Conservation (phyloP, 2,113 vertebrate species). For the Coregonus clupeaformis region DNA sequence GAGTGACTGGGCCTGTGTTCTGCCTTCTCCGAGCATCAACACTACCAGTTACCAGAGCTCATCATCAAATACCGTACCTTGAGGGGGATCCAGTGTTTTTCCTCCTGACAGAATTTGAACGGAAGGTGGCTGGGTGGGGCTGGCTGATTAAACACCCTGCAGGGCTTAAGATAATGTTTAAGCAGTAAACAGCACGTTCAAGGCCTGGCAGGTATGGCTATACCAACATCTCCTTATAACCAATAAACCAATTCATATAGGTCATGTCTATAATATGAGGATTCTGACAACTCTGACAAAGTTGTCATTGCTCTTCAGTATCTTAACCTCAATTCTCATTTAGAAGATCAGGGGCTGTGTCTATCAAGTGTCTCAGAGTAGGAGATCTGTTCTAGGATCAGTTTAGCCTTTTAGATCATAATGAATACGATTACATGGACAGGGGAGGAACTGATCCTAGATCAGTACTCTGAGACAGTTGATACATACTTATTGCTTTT, state of each 20-base stretch:
- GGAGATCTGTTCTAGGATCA: too few species aligned
- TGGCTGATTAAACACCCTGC: slow-evolving; percentile 3
- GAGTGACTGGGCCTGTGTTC: slow-evolving; percentile 1
- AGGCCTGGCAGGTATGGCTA: neutral
- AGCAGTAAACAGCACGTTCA: neutral
- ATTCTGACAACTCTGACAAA: neutral
- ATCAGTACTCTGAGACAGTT: too few species aligned
- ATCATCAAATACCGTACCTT: slow-evolving; percentile 33
- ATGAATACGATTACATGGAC: too few species aligned
- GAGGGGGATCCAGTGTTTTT: slow-evolving; percentile 29
- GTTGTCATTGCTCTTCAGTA: neutral
- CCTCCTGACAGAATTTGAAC: slow-evolving; percentile 31
- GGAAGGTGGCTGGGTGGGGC: slow-evolving; percentile 5
- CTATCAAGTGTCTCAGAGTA: too few species aligned
- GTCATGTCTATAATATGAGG: slow-evolving; percentile 14
- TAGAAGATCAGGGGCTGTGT: too few species aligned
- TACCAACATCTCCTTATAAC: neutral
- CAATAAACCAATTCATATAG: neutral
- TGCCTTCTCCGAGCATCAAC: slow-evolving; percentile 18
- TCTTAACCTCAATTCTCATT: neutral
- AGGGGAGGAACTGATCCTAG: too few species aligned
- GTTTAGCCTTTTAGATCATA: too few species aligned
- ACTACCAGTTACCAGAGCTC: slow-evolving; percentile 15
- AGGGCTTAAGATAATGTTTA: neutral
- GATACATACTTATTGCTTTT: too few species aligned